Percentiles rank a stretch among this genome's conserved stretches.
phyloP scores from a whole-genome alignment of 37 sponge, comb jelly and placozoan species.

The Lycopodina hypogea region DNA sequence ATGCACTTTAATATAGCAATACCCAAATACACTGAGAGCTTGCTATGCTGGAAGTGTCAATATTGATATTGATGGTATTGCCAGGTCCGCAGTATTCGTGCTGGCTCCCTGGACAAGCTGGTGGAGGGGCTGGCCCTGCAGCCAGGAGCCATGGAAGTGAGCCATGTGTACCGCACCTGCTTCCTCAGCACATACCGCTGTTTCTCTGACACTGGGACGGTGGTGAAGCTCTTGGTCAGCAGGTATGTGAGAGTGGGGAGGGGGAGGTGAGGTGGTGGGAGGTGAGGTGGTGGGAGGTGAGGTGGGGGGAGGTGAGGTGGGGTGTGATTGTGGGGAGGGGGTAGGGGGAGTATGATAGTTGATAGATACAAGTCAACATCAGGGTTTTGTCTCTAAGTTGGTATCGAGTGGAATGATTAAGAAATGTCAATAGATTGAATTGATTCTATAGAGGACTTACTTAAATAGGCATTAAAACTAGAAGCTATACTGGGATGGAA shows the following conservation, averaged over 20 bases:
- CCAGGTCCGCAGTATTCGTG: constrained; percentile 41
- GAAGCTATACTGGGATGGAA: too few relatives aligned
- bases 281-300: not conserved
- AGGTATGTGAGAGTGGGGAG: constrained; percentile 25
- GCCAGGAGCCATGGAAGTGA: constrained; percentile 35
- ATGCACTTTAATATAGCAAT: too few relatives aligned
- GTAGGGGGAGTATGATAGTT: not conserved
- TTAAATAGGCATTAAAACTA: too few relatives aligned
- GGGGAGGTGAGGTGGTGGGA: not conserved
- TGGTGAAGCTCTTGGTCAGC: constrained; percentile 41
- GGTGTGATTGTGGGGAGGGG: not conserved
- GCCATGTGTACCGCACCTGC: constrained; percentile 38
- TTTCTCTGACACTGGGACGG: constrained; percentile 46
- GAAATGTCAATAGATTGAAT: too few relatives aligned
- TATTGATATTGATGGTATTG: not conserved
- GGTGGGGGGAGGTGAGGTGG: not conserved
- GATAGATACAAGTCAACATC: too few relatives aligned
- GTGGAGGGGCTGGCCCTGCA: constrained; percentile 57
- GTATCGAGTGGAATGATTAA: too few relatives aligned
- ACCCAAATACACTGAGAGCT: too few relatives aligned
- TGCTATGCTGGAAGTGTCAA: too few relatives aligned
- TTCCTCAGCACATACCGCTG: constrained; percentile 73
- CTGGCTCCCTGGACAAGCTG: constrained; percentile 55
- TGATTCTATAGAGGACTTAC: too few relatives aligned
- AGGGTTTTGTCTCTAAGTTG: too few relatives aligned